These are phyloP conservation scores for Drosophila rufa DNA, from an alignment of 1,140 invertebrate genomes.

Conservation along the genomic window DNA sequence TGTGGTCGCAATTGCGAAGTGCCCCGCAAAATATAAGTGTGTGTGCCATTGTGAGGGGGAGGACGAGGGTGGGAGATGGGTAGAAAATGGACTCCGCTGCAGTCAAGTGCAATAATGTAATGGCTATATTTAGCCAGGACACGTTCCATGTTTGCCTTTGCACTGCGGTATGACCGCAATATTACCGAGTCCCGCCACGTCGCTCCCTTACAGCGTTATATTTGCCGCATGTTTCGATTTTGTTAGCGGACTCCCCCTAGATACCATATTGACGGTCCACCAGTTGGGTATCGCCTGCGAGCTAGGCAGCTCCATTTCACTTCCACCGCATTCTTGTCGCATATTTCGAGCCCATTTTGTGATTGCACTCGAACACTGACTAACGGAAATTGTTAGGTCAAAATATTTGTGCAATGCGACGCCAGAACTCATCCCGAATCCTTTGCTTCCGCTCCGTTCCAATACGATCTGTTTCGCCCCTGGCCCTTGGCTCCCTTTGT, in stretches of 20 bases:
- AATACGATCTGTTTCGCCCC: not conserved
- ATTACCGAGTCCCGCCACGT: constrained; percentile 55
- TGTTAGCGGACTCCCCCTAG: constrained; percentile 7
- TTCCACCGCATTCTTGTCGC: constrained; percentile 70
- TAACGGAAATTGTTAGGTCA: constrained; percentile 65
- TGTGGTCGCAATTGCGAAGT: constrained; percentile 49
- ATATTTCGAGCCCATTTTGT: constrained; percentile 64
- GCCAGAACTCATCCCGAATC: constrained; percentile 13
- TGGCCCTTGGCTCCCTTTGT: constrained; percentile 25
- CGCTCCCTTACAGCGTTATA: constrained; percentile 46
- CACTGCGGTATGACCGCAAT: constrained; percentile 54
- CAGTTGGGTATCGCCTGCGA: constrained; percentile 13
- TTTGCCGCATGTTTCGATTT: constrained; percentile 62
- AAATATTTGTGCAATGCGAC: constrained; percentile 67
- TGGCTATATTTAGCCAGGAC: constrained; percentile 60
- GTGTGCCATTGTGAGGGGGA: not conserved
- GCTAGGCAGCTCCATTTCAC: constrained; percentile 57
- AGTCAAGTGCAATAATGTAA: constrained; percentile 80
- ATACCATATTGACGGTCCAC: constrained; percentile 61
- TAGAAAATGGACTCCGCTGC: constrained; percentile 64
- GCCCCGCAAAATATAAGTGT: constrained; percentile 36
- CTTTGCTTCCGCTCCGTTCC: not conserved
- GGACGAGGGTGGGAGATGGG: not conserved
- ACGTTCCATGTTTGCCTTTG: constrained; percentile 44
- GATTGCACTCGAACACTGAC: constrained; percentile 67